Conservation (phyloP, 2,113 vertebrate genomes). For the Buteo buteo region DNA sequence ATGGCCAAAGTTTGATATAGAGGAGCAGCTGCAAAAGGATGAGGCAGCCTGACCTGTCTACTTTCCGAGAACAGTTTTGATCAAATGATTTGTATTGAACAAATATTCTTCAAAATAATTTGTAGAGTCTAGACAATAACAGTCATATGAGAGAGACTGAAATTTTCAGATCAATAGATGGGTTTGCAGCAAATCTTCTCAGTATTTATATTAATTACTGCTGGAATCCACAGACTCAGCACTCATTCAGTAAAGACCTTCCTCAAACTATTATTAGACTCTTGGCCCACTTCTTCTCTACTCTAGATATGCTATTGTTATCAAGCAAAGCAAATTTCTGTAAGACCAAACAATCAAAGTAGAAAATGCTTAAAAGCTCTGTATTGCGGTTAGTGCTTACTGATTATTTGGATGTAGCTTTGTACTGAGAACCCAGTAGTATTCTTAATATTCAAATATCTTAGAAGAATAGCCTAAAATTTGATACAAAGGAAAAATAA, state of each 20-base stretch:
- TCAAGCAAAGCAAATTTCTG: neutral
- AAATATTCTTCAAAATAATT: neutral
- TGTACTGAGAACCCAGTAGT: neutral
- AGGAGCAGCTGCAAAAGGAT: neutral
- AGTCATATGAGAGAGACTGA: neutral
- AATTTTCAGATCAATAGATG: conserved; percentile 3
- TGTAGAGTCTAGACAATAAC: neutral
- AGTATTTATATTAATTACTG: neutral
- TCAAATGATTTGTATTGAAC: conserved; percentile 1
- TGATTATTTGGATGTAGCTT: neutral
- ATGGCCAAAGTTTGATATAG: neutral
- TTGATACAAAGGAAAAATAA: neutral
- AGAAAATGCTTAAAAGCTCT: neutral
- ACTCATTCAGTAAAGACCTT: neutral
- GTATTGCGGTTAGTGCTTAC: neutral
- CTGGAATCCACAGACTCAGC: neutral
- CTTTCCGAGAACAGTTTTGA: neutral
- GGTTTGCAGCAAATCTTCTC: neutral
- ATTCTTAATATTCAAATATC: neutral
- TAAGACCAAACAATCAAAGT: neutral
- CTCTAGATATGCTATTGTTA: neutral
- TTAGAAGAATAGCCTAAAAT: neutral
- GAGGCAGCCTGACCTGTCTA: neutral
- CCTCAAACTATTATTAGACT: neutral
- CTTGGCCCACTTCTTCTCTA: neutral